Conservation (phyloP, 2,888 invertebrate species). For the Drosophila emarginata region DNA sequence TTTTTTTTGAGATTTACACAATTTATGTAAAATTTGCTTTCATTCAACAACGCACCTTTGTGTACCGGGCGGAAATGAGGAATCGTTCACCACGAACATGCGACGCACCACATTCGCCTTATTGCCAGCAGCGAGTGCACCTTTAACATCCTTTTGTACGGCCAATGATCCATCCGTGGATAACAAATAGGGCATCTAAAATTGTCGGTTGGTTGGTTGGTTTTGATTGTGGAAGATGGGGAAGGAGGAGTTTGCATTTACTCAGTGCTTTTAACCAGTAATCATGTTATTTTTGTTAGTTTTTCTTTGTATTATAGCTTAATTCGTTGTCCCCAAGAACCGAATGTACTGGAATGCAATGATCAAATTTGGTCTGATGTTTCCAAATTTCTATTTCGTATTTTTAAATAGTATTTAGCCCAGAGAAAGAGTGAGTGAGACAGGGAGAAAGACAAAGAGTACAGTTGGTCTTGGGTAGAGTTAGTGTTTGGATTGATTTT, state of each 20-base stretch:
- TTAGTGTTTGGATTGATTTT: conserved; percentile 34
- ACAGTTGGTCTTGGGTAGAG: conserved; percentile 40
- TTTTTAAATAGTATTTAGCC: not conserved
- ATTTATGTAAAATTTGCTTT: too few relatives aligned
- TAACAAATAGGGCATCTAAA: conserved; percentile 83
- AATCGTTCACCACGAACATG: conserved; percentile 83
- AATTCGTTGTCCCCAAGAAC: conserved; percentile 62
- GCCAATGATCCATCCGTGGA: conserved; percentile 82
- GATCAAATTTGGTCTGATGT: not conserved
- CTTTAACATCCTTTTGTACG: conserved; percentile 82
- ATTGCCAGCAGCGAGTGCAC: conserved; percentile 79
- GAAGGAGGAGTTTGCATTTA: not conserved
- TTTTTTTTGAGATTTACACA: not conserved
- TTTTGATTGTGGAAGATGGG: conserved; percentile 18
- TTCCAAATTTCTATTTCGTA: not conserved
- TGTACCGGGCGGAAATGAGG: conserved; percentile 80
- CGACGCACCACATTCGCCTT: conserved; percentile 82
- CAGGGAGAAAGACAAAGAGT: conserved; percentile 6
- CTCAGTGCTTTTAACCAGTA: not conserved
- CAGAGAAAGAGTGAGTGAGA: not conserved
- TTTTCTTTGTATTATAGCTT: not conserved
- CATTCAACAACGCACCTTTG: conserved; percentile 77
- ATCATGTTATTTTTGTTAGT: conserved; percentile 19
- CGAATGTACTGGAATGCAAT: conserved; percentile 58
- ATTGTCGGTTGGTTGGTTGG: conserved; percentile 12